phyloP scores from a whole-genome alignment of 1,140 invertebrate genomes.

The Acromyrmex heyeri region DNA sequence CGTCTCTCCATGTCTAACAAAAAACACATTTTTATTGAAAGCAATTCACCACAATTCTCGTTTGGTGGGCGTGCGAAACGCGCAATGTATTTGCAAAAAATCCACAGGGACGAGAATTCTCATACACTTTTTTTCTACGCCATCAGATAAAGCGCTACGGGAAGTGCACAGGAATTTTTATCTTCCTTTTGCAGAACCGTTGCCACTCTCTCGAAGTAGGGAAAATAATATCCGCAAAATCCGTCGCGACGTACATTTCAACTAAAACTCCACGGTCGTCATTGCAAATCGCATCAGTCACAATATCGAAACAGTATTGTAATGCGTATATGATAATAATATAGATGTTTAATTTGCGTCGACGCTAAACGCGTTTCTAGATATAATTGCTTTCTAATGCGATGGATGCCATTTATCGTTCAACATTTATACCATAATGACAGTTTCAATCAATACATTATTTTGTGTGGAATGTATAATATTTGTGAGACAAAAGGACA shows the following conservation, averaged over 20 bases:
- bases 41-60: slow-evolving; percentile 12
- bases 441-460: slow-evolving; percentile 18
- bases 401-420: slow-evolving; percentile 23
- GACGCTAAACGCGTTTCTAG: not conserved
- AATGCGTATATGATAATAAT: slow-evolving; percentile 2
- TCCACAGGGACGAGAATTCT: not conserved
- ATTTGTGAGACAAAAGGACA: not conserved
- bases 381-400: slow-evolving; percentile 42
- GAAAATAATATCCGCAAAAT: slow-evolving; percentile 39
- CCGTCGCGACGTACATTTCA: slow-evolving; percentile 4
- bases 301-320: not conserved
- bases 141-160: slow-evolving; percentile 9
- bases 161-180: slow-evolving; percentile 26
- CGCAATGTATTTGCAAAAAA: slow-evolving; percentile 15
- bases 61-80: not conserved
- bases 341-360: slow-evolving; percentile 26
- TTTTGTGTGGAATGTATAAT: not conserved
- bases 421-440: slow-evolving; percentile 12
- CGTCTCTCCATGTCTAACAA: not conserved
- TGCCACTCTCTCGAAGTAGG: not conserved
- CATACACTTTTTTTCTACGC: not conserved
- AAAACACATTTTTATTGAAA: slow-evolving; percentile 17
- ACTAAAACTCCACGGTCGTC: not conserved
- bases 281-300: slow-evolving; percentile 3
- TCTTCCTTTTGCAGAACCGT: slow-evolving; percentile 1